These are phyloP conservation scores for Polyergus mexicanus DNA, from an alignment of 1,140 invertebrate species.

Conservation along the genomic window DNA sequence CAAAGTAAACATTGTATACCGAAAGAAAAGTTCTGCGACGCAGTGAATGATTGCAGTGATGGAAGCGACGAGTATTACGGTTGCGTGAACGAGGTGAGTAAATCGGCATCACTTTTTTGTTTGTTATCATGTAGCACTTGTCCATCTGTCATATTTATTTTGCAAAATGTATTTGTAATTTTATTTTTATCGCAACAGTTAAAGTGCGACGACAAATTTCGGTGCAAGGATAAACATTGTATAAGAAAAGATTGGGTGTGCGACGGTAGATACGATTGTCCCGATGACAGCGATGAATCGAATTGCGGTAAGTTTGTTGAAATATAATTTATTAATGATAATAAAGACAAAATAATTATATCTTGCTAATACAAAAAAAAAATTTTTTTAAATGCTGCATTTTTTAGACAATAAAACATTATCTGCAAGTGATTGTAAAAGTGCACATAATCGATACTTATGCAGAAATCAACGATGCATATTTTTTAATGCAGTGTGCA, in stretches of 20 bases:
- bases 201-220: slow-evolving; percentile 81
- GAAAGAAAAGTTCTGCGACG: slow-evolving; percentile 92
- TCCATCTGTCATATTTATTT: background rate
- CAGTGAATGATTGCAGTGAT: slow-evolving; percentile 91
- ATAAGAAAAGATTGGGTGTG: slow-evolving; percentile 89
- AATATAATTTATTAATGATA: slow-evolving; percentile 9
- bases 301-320: slow-evolving; percentile 87
- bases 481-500: slow-evolving; percentile 89
- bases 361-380: slow-evolving; percentile 35
- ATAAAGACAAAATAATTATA: slow-evolving; percentile 8
- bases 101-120: background rate
- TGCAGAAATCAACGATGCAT: slow-evolving; percentile 90
- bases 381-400: slow-evolving; percentile 68
- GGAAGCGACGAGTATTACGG: slow-evolving; percentile 91
- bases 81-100: slow-evolving; percentile 69
- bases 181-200: slow-evolving; percentile 62
- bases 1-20: slow-evolving; percentile 91
- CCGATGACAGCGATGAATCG: slow-evolving; percentile 89
- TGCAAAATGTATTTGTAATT: background rate
- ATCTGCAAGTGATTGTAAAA: slow-evolving; percentile 82
- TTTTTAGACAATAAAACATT: slow-evolving; percentile 60
- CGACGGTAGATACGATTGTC: slow-evolving; percentile 89
- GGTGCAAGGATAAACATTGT: slow-evolving; percentile 89
- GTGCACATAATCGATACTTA: slow-evolving; percentile 85
- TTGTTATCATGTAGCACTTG: background rate